Base-by-base conservation (phyloP, 1,140 invertebrate species). In the Callitettix versicolor region DNA sequence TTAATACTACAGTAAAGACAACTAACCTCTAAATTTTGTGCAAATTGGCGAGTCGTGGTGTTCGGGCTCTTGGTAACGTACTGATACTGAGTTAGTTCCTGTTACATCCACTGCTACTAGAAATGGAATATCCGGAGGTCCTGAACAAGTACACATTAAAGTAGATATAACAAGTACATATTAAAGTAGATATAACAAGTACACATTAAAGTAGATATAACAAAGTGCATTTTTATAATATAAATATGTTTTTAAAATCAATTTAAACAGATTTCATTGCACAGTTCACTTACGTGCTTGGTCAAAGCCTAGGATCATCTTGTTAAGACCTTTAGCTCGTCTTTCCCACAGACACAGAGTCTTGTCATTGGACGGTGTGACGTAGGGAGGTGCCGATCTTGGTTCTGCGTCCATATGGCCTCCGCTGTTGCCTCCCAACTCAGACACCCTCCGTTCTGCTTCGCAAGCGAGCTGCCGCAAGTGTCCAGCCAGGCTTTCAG, bases 271-370 rank as follows among this genome's bases (percentile, higher is more conserved):
- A n/a, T n/a, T n/a, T n/a, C n/a, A n/a, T n/a, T n/a, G n/a, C n/a
- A n/a, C n/a, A n/a, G n/a, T n/a, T n/a, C n/a, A 72, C 81, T 76
- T 67, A 84, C 82, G 68, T 20, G 81, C 74, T 69, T 81, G 78
- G 58, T 84, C 80, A 60, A 82, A 82, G 40, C 81, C 81, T 4
- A 76, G 65, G 53, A 80, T 74, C 78, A 85, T 83, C 68, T 79
- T 83, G 68, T 82, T 86, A 7, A 95, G 72, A 0, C 87, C 82
- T 67, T 87, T 80, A 1, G 86, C 80, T 58, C 90, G 77, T 49
- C 90, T 76, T 60, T 94, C 87, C 90, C 91, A 95, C 20, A 90
- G 79, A 43, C 83, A 80, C 15, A 88, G 78, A 65, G 93, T 88
- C 64, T 89, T 88, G 65, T 94, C 89, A 58, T 17, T 59, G 15